A percentile compares a stretch with the other conserved stretches of the same genome.
Conservation (phyloP, 2,888 invertebrate genomes). For the Melanophora roralis region DNA sequence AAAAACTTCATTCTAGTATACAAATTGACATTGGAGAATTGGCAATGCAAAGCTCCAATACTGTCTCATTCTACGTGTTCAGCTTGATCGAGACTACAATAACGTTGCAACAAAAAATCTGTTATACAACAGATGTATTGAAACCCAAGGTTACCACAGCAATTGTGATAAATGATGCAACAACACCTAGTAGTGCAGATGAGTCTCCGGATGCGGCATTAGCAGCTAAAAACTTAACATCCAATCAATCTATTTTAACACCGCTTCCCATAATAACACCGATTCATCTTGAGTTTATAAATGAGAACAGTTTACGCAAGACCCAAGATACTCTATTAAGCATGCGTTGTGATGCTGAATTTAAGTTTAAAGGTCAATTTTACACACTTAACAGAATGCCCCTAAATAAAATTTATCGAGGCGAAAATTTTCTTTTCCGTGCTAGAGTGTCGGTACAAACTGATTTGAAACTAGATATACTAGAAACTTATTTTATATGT, state of each 20-base stretch:
- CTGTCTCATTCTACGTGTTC: slow-evolving; percentile 74
- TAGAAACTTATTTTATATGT: slow-evolving; percentile 77
- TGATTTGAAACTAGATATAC: slow-evolving; percentile 73
- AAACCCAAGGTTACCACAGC: slow-evolving; percentile 65
- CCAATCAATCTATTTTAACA: slow-evolving; percentile 42
- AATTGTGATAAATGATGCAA: slow-evolving; percentile 54
- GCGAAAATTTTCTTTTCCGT: slow-evolving; percentile 76
- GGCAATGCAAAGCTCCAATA: slow-evolving; percentile 72
- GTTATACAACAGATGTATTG: slow-evolving; percentile 73
- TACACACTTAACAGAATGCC: slow-evolving; percentile 75
- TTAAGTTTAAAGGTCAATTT: slow-evolving; percentile 74
- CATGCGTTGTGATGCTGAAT: slow-evolving; percentile 73
- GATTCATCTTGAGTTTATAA: slow-evolving; percentile 75
- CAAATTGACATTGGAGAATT: slow-evolving; percentile 76
- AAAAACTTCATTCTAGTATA: slow-evolving; percentile 78
- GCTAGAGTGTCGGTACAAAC: slow-evolving; percentile 74
- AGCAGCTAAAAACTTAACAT: slow-evolving; percentile 37
- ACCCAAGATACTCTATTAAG: slow-evolving; percentile 73
- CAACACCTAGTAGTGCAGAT: slow-evolving; percentile 69
- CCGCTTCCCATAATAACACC: slow-evolving; percentile 67
- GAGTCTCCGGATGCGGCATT: slow-evolving; percentile 71
- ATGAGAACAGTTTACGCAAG: slow-evolving; percentile 73
- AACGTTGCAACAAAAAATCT: slow-evolving; percentile 74
- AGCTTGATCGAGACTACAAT: slow-evolving; percentile 75
- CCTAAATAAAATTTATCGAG: slow-evolving; percentile 72